Percentiles rank a stretch among this genome's conserved stretches.
phyloP scores from a whole-genome alignment of 2,888 invertebrate species.

The Drosophila meridiana region DNA sequence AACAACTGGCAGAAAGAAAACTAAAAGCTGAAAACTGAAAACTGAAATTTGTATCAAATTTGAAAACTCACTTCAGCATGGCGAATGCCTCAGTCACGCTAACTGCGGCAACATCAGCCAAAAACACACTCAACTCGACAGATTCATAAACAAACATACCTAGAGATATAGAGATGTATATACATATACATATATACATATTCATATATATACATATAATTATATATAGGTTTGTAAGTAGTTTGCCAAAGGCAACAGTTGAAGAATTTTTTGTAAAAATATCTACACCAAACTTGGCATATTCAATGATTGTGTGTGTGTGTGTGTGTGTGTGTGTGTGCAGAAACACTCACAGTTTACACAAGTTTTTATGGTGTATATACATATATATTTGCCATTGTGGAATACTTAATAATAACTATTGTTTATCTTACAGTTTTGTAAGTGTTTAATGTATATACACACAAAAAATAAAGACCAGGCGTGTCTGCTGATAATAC shows the following conservation, averaged over 20 bases:
- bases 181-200: slow-evolving; percentile 1
- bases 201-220: slow-evolving; percentile 6
- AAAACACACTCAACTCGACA: slow-evolving; percentile 20
- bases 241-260: slow-evolving; percentile 23
- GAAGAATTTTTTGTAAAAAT: slow-evolving; percentile 44
- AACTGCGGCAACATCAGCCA: slow-evolving; percentile 57
- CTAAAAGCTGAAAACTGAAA: slow-evolving; percentile 31
- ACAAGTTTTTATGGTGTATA: slow-evolving; percentile 17
- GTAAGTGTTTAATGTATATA: neutral
- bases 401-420: slow-evolving; percentile 18
- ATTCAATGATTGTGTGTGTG: neutral
- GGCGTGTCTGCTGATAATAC: neutral
- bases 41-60: slow-evolving; percentile 76
- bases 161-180: slow-evolving; percentile 15
- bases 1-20: slow-evolving; percentile 31
- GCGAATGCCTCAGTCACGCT: slow-evolving; percentile 78
- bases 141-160: slow-evolving; percentile 5
- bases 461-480: neutral
- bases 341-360: slow-evolving; percentile 12
- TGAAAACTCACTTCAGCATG: slow-evolving; percentile 73
- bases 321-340: neutral
- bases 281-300: slow-evolving; percentile 41
- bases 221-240: slow-evolving; percentile 39
- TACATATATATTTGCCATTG: neutral
- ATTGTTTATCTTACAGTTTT: neutral